These are phyloP conservation scores for Dexiosoma caninum DNA, from an alignment of 2,888 invertebrate species.

Conservation along the genomic window DNA sequence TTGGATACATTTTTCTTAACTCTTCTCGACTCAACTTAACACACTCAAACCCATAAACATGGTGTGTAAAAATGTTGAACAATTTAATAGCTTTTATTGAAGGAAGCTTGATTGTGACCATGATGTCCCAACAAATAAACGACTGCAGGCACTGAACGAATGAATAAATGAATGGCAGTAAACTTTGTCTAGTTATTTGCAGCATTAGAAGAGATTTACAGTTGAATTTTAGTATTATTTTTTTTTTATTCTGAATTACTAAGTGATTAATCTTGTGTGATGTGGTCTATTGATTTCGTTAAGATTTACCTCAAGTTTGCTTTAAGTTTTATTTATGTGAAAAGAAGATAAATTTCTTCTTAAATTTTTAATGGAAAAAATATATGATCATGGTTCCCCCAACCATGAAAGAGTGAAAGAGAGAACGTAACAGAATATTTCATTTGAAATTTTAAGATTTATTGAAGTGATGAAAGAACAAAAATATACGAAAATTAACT, in stretches of 20 bases:
- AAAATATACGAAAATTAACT: not conserved
- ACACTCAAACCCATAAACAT: constrained; percentile 5
- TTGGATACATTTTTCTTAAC: constrained; percentile 19
- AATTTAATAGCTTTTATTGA: constrained; percentile 43
- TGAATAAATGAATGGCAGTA: not conserved
- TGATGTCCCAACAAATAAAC: constrained; percentile 2
- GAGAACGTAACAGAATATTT: not conserved
- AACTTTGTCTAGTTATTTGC: constrained; percentile 40
- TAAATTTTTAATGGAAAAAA: not conserved
- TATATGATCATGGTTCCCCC: not conserved
- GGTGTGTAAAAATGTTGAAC: constrained; percentile 15
- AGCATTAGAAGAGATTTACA: constrained; percentile 41
- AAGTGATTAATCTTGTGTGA: constrained; percentile 69
- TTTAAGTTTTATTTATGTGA: constrained; percentile 24
- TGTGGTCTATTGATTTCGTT: constrained; percentile 67
- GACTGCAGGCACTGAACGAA: not conserved
- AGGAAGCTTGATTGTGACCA: constrained; percentile 38
- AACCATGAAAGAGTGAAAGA: too few species aligned
- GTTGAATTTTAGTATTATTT: constrained; percentile 24
- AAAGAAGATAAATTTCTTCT: not conserved
- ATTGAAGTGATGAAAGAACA: not conserved
- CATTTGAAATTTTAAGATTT: not conserved
- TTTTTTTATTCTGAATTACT: constrained; percentile 60
- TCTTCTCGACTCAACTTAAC: not conserved
- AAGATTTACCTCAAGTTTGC: constrained; percentile 35